Percentiles rank a stretch among this genome's conserved stretches.
Evolutionary conservation across 2,888 invertebrate genomes (phyloP).

Genomic region (Liodrosophila aerea): DNA sequence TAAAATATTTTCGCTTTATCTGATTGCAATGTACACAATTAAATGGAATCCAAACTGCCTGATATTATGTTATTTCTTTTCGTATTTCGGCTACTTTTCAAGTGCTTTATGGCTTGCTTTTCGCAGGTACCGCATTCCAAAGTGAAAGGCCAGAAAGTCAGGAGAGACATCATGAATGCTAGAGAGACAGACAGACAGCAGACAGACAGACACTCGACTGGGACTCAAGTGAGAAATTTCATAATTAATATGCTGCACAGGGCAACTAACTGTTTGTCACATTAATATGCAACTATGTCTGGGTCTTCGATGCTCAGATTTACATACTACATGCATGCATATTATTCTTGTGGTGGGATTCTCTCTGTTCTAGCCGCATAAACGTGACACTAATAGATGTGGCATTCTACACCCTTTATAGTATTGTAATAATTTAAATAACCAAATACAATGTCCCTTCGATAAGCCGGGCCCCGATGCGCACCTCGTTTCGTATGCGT

Average conservation of each 20-base stretch:
- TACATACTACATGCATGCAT: neutral
- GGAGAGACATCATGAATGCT: neutral
- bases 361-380: conserved; percentile 54
- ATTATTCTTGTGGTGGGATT: conserved; percentile 1
- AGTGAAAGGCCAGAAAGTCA: conserved; percentile 67
- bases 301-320: conserved; percentile 12
- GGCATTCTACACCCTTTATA: conserved; percentile 69
- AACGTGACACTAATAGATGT: conserved; percentile 69
- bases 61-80: conserved; percentile 18
- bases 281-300: conserved; percentile 64
- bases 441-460: conserved; percentile 41
- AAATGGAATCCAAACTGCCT: conserved; percentile 53
- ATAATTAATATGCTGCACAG: conserved; percentile 75
- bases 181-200: conserved; percentile 26
- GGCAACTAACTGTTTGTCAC: conserved; percentile 65
- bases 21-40: conserved; percentile 52
- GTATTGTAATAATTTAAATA: conserved; percentile 63
- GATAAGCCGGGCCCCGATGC: conserved; percentile 27
- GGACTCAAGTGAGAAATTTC: conserved; percentile 56
- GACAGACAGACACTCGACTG: conserved; percentile 32
- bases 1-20: conserved; percentile 56
- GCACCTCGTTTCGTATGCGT: neutral
- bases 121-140: conserved; percentile 68
- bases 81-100: conserved; percentile 28
- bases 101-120: conserved; percentile 55